Conservation (phyloP, 2,888 invertebrate genomes). For the Eupithecia exiguata region DNA sequence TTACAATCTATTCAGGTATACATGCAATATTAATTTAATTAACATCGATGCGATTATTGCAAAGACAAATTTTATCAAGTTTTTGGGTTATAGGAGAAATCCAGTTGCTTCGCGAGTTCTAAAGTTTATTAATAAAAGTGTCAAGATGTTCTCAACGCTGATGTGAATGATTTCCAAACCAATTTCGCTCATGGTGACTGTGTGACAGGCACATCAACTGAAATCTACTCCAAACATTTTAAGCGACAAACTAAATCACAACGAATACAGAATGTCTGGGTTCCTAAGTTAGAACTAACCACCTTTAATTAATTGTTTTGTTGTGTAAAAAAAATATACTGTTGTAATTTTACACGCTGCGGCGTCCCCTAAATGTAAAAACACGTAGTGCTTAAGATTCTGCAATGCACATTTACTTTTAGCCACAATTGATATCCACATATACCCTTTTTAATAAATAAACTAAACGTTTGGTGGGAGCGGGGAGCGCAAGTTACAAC, state of each 20-base stretch:
- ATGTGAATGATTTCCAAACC: background rate
- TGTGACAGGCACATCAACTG: background rate
- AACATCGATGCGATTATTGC: constrained; percentile 16
- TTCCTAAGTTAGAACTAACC: background rate
- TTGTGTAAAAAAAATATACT: too few species aligned
- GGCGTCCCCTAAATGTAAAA: too few species aligned
- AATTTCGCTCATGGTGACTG: background rate
- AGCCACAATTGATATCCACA: too few species aligned
- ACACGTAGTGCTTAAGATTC: too few species aligned
- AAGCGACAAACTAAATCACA: background rate
- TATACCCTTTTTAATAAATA: too few species aligned
- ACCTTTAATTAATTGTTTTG: too few species aligned
- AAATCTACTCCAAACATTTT: background rate
- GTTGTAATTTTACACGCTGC: too few species aligned
- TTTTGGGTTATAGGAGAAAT: background rate
- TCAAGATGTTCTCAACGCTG: background rate
- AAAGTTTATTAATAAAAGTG: background rate
- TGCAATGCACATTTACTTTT: too few species aligned
- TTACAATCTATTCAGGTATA: constrained; percentile 12
- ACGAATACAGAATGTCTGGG: background rate
- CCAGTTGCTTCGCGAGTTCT: background rate
- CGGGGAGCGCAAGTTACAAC: background rate
- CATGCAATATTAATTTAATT: constrained; percentile 26
- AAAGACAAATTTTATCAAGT: background rate
- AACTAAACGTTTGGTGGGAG: background rate